Base-by-base conservation (phyloP, 2,888 invertebrate species). In the Andrena praecox region DNA sequence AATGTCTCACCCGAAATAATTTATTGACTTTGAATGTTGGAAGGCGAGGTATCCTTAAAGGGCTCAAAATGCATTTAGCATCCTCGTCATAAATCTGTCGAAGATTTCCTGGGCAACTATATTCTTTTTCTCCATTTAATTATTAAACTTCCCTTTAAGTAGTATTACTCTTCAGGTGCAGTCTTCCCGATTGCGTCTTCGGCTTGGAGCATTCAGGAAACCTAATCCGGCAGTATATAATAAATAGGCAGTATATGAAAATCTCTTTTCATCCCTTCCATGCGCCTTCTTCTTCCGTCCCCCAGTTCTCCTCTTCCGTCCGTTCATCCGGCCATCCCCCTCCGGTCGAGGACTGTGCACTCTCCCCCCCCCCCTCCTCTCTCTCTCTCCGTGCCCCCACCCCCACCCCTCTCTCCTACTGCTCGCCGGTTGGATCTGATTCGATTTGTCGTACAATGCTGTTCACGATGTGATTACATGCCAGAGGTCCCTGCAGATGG, bases 371-470 rank as follows among this genome's bases (percentile, higher is more conserved):
- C 77, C 56, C 64, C 16, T 1, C 4, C n/a, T n/a, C 33, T 35
- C 52, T 33, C 31, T 16, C 50, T 70, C 66, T 27, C 60, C 33
- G 67, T 75, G 74, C 68, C 59, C 76, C 52, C 66, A 1, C 24
- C 77, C 56, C 64, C 16, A 2, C 4, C 33, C 4, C 33, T 35
- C 52, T 33, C 31, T 16, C 50, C 20, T 16, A 33, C 67, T 27
- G 10, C 48, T 10, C 2, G 3, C 16, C n/a, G 59, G n/a, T 56
- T 56, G 86, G 83, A 89, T 85, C 88, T 85, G 89, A 89, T 88
- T 89, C 88, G 89, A 90, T 90, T 90, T 90, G 90, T 89, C 90
- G 86, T 90, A 89, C 87, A 86, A 86, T 87, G 87, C 83, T 88
- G 89, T 88, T 88, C 86, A 85, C 87, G 82, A 81, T 76, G 85